Conservation (phyloP, 2,113 vertebrate genomes). For the Falco punctatus region DNA sequence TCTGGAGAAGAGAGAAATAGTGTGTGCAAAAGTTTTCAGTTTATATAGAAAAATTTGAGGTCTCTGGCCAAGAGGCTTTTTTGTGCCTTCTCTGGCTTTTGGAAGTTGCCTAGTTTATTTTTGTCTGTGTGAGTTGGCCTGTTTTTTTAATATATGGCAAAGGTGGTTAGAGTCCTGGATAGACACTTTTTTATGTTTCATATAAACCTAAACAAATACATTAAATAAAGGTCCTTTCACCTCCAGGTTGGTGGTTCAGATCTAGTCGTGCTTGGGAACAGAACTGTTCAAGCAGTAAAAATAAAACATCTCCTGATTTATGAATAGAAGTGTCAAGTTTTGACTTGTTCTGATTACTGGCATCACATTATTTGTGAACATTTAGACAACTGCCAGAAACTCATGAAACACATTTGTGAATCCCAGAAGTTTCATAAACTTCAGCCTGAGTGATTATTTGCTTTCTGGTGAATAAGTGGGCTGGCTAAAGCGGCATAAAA, state of each 20-base stretch:
- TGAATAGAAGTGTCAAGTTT: constrained; percentile 56
- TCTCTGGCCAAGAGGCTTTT: constrained; percentile 6
- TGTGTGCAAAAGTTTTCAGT: not conserved
- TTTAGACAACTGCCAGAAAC: constrained; percentile 60
- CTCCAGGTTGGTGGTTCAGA: constrained; percentile 54
- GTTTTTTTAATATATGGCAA: constrained; percentile 44
- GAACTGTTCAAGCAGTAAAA: constrained; percentile 53
- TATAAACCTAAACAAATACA: constrained; percentile 54
- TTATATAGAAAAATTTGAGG: constrained; percentile 4
- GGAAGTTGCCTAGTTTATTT: constrained; percentile 44
- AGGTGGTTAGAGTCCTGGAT: constrained; percentile 9
- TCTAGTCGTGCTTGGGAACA: constrained; percentile 52
- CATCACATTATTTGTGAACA: constrained; percentile 60
- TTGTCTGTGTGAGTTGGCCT: constrained; percentile 10
- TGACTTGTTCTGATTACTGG: constrained; percentile 61
- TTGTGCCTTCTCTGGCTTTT: constrained; percentile 4
- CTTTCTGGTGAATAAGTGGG: constrained; percentile 42
- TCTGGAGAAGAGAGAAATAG: constrained; percentile 5
- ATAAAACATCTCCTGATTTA: constrained; percentile 60
- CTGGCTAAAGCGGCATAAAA: not conserved
- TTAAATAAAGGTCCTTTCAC: constrained; percentile 58
- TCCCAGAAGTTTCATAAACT: constrained; percentile 66
- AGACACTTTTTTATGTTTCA: constrained; percentile 27
- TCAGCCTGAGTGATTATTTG: constrained; percentile 34
- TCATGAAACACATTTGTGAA: constrained; percentile 52